phyloP scores from a whole-genome alignment of 2,113 vertebrate species.

The Charina bottae region DNA sequence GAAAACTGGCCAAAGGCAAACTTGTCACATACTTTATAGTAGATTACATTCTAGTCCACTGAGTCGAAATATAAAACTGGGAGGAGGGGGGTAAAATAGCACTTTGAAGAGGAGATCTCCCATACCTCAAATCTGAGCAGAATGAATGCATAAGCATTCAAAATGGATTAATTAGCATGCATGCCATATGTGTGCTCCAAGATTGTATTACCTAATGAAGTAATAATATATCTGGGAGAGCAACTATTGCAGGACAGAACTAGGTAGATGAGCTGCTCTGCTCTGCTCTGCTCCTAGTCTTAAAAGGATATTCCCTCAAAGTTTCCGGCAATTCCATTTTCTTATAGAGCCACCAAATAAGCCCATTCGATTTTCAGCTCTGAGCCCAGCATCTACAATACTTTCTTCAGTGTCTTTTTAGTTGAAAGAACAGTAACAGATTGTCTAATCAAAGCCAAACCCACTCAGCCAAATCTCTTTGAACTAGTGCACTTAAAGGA shows the following conservation, averaged over 20 bases:
- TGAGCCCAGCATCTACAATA: background rate
- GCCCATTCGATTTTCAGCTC: background rate
- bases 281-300: background rate
- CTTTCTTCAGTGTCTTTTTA: background rate
- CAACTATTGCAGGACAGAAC: background rate
- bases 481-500: slow-evolving; percentile 20
- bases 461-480: background rate
- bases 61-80: background rate
- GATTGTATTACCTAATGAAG: background rate
- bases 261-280: background rate
- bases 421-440: background rate
- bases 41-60: background rate
- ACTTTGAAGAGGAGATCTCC: background rate
- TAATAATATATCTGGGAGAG: background rate
- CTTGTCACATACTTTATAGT: background rate
- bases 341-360: background rate
- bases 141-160: slow-evolving; percentile 2
- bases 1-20: background rate
- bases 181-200: too few relatives aligned
- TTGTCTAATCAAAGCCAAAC: background rate
- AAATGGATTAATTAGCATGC: background rate
- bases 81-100: background rate
- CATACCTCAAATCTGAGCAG: background rate
- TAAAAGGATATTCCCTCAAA: background rate
- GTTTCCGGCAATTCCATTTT: slow-evolving; percentile 16